Percentiles rank a stretch among this genome's conserved stretches.
Evolutionary conservation across 2,888 invertebrate genomes (phyloP).

Genomic region (Gasteruption jaculator): DNA sequence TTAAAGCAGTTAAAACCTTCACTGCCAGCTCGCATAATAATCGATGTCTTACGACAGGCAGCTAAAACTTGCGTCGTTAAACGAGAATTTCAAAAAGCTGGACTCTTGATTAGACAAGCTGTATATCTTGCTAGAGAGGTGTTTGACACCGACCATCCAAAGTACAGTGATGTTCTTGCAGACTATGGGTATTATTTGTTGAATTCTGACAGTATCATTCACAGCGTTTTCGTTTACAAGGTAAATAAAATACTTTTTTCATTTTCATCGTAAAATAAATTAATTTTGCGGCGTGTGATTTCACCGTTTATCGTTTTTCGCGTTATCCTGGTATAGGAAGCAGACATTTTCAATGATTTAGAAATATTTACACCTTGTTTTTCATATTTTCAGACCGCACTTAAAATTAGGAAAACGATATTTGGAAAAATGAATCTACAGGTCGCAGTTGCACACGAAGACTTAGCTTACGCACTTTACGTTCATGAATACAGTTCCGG

Average conservation of each 20-base stretch:
- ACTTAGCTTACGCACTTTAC: slow-evolving; percentile 89
- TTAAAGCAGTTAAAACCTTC: slow-evolving; percentile 63
- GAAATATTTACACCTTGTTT: slow-evolving; percentile 12
- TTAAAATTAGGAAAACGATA: slow-evolving; percentile 68
- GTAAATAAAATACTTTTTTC: slow-evolving; percentile 44
- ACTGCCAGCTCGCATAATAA: slow-evolving; percentile 64
- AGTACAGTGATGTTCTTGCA: slow-evolving; percentile 77
- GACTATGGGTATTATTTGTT: slow-evolving; percentile 90
- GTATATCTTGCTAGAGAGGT: slow-evolving; percentile 64
- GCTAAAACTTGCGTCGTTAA: slow-evolving; percentile 88
- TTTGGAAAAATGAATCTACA: slow-evolving; percentile 83
- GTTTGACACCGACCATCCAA: slow-evolving; percentile 69
- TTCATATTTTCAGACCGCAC: slow-evolving; percentile 58
- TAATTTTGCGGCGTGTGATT: neutral
- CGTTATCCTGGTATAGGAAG: neutral
- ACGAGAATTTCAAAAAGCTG: slow-evolving; percentile 77
- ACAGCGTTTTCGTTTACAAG: slow-evolving; percentile 82
- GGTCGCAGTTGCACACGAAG: slow-evolving; percentile 87
- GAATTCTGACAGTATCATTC: slow-evolving; percentile 79
- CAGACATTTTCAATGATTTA: too few relatives aligned
- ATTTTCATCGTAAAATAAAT: slow-evolving; percentile 4
- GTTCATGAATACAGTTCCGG: slow-evolving; percentile 90
- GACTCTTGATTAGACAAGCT: slow-evolving; percentile 78
- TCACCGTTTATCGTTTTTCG: neutral
- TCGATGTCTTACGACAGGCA: slow-evolving; percentile 82